A percentile compares a stretch with the other conserved stretches of the same genome.
Evolutionary conservation across 2,888 invertebrate genomes (phyloP).

Genomic region (Drosophila hamatofila): DNA sequence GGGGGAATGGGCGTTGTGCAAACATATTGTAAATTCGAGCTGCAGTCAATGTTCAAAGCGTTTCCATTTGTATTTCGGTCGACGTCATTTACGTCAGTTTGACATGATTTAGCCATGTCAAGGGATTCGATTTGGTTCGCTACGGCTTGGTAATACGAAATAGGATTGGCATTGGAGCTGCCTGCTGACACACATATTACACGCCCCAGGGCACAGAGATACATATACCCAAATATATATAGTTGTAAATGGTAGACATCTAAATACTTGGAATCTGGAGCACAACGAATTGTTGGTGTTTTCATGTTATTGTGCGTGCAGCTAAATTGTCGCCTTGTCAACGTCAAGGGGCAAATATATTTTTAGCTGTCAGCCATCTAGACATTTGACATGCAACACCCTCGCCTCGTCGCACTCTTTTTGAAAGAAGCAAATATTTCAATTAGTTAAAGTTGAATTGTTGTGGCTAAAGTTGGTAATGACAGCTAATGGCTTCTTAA

Average conservation of each 20-base stretch:
- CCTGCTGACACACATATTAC: slow-evolving; percentile 68
- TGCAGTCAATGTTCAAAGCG: slow-evolving; percentile 71
- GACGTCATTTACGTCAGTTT: slow-evolving; percentile 58
- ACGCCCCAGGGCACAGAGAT: slow-evolving; percentile 15
- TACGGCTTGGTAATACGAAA: slow-evolving; percentile 11
- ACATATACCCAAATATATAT: slow-evolving; percentile 21
- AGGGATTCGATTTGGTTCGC: slow-evolving; percentile 41
- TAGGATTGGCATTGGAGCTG: slow-evolving; percentile 46
- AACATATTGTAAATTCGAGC: slow-evolving; percentile 37
- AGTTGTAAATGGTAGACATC: slow-evolving; percentile 26
- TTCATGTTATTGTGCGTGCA: slow-evolving; percentile 40
- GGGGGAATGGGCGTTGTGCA: neutral
- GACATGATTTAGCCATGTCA: slow-evolving; percentile 61
- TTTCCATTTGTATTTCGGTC: slow-evolving; percentile 44
- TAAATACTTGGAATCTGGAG: slow-evolving; percentile 65
- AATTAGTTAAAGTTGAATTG: slow-evolving; percentile 70
- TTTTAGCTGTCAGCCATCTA: slow-evolving; percentile 70
- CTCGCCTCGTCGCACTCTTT: slow-evolving; percentile 1
- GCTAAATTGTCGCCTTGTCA: slow-evolving; percentile 72
- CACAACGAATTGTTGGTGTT: slow-evolving; percentile 50
- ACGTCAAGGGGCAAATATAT: slow-evolving; percentile 57
- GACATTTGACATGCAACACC: slow-evolving; percentile 66
- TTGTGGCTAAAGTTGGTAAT: slow-evolving; percentile 30
- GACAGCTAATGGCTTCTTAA: slow-evolving; percentile 58
- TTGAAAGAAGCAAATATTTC: slow-evolving; percentile 54